Evolutionary conservation across 1,140 invertebrate genomes (phyloP).

Genomic region (Ceratina japonica): DNA sequence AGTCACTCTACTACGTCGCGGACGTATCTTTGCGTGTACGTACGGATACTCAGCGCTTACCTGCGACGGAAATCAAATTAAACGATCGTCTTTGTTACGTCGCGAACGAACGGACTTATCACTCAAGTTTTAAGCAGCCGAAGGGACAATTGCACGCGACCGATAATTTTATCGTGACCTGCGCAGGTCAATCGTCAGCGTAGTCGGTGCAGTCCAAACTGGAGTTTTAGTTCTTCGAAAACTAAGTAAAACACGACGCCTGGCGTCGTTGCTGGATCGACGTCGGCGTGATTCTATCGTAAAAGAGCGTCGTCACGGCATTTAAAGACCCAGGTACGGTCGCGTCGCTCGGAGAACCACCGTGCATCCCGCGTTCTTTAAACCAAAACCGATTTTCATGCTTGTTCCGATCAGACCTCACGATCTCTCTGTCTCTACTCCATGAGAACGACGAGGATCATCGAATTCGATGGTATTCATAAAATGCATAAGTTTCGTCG

Average conservation of each 20-base stretch:
- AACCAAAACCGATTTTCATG: no score
- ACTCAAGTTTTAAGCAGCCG: background rate
- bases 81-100: background rate
- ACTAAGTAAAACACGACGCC: constrained; percentile 18
- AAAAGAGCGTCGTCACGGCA: background rate
- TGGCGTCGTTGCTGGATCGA: constrained; percentile 28
- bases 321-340: constrained; percentile 9
- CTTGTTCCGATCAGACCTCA: no score
- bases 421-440: no score
- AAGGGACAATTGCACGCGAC: constrained; percentile 1
- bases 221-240: constrained; percentile 4
- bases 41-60: constrained; percentile 6
- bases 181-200: constrained; percentile 4
- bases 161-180: background rate
- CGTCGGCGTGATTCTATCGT: constrained; percentile 38
- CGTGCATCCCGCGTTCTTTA: no score
- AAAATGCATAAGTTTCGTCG: no score
- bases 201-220: background rate
- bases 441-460: no score
- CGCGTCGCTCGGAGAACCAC: background rate
- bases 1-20: background rate
- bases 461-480: no score
- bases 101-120: background rate
- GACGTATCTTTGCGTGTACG: no score
- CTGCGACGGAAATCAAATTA: constrained; percentile 22